These are phyloP conservation scores for Orthosia gracilis DNA, from an alignment of 2,888 invertebrate genomes.

Conservation along the genomic window DNA sequence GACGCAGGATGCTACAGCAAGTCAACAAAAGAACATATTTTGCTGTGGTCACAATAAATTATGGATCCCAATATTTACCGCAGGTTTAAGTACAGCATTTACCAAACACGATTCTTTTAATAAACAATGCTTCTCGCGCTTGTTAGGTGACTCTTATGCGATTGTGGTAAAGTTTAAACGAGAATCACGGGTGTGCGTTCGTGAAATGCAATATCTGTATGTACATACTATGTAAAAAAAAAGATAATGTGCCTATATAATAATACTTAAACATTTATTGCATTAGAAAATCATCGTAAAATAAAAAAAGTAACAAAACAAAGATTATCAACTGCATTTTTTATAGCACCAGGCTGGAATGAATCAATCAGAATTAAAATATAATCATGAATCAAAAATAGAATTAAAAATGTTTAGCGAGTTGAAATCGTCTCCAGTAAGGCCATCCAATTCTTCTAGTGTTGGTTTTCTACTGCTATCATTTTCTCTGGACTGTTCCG, in stretches of 20 bases:
- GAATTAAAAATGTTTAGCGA: slow-evolving; percentile 64
- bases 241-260: neutral
- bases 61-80: too few species aligned
- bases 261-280: slow-evolving; percentile 46
- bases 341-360: slow-evolving; percentile 35
- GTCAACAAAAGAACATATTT: too few species aligned
- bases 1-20: too few species aligned
- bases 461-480: slow-evolving; percentile 72
- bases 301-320: slow-evolving; percentile 32
- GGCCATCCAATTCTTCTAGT: slow-evolving; percentile 63
- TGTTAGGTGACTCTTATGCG: neutral
- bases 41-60: too few species aligned
- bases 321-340: slow-evolving; percentile 9
- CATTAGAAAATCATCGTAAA: slow-evolving; percentile 44
- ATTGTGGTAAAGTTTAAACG: neutral
- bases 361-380: slow-evolving; percentile 32
- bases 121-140: neutral
- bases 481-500: slow-evolving; percentile 83
- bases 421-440: slow-evolving; percentile 69
- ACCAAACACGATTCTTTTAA: too few species aligned
- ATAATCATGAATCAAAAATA: slow-evolving; percentile 7
- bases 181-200: neutral
- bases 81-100: too few species aligned
- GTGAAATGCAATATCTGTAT: neutral
- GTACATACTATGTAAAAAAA: neutral